Base-by-base conservation (phyloP, 37 sponge, comb jelly and placozoan genomes). In the Dysidea cf. avara region DNA sequence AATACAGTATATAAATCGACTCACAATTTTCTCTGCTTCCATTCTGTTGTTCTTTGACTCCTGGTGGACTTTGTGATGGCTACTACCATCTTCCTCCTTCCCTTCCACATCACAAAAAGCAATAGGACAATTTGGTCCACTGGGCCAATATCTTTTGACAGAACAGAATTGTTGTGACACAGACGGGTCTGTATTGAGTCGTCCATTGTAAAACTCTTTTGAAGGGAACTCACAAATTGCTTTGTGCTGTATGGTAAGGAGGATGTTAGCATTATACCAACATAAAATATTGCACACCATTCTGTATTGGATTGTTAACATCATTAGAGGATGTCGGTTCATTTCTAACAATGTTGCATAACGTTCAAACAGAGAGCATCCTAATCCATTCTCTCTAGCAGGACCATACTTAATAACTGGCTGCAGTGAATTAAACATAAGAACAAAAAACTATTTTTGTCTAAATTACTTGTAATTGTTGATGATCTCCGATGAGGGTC, bases 401-500 rank as follows among this genome's bases (percentile, higher is more conserved):
- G 80, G 74, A 12, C 25, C 9, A 39, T 79, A 73, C 0, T 78
- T 68, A 37, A 86, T 74, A 18, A 86, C 69, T 21, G 86, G 86
- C 52, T 83, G 81, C n/a, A n/a, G n/a, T n/a, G n/a, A n/a, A n/a
- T n/a, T n/a, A n/a, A 12, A 43, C n/a, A n/a, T n/a, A n/a, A n/a
- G n/a, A n/a, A n/a, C n/a, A n/a, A 43, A 12, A 43, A 9, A n/a
- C n/a, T 12, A 43, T 9, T 43, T 9, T 12, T 43, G 9, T 43
- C 5, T 43, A 12, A 12, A n/a, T n/a, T n/a, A n/a, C 46, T 40
- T 83, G 84, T 20, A 89, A 56, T 22, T 87, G 88, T 29, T 76
- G 69, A 72, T 87, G 88, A 53, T 87, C 88, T 34, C 88, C 88
- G 40, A 89, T 74, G 32, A 89, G 68, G 5, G 80, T 71, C 26